Base-by-base conservation (phyloP, 2,888 invertebrate genomes). In the Acleris literana region DNA sequence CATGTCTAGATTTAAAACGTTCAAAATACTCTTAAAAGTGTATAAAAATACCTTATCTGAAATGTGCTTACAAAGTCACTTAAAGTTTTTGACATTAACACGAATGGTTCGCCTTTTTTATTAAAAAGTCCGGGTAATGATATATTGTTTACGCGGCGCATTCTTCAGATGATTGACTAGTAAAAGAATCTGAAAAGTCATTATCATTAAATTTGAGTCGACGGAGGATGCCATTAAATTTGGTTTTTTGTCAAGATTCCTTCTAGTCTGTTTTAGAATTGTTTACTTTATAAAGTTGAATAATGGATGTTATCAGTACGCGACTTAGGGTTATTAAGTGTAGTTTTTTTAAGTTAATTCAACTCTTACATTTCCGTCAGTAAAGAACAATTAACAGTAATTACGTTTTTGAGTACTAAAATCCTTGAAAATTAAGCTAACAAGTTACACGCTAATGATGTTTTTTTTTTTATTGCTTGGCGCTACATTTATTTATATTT, bases 81-180 rank as follows among this genome's bases (percentile, higher is more conserved):
- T 16, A n/a, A n/a, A n/a, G 5, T n/a, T 17, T 17, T 57, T 53
- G 52, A 66, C 39, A 51, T 22, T 52, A 66, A 57, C 61, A 25
- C 56, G 49, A 44, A 20, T 44, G 17, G 49, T 64, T 64, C 56
- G 54, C 60, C 54, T 65, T 63, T 25, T 52, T 61, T 65, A 55
- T 65, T 65, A 56, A 56, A 65, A 55, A 61, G 55, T 33, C 44
- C 66, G 74, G 74, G 79, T 83, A 88, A 87, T 85, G 80, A 81
- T 82, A 80, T 83, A 82, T 82, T 85, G 82, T 84, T 83, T 85
- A 83, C 80, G 77, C 74, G 76, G 77, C 76, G 80, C 86, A 89
- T 88, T 88, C 87, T 82, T 83, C 69, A 81, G 80, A 77, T 85
- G 81, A 82, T 82, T 74, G 69, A 69, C 55, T 78, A 75, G 74